Base-by-base conservation (phyloP, 2,797 vertebrate species). In the Diglossa cyanea region DNA sequence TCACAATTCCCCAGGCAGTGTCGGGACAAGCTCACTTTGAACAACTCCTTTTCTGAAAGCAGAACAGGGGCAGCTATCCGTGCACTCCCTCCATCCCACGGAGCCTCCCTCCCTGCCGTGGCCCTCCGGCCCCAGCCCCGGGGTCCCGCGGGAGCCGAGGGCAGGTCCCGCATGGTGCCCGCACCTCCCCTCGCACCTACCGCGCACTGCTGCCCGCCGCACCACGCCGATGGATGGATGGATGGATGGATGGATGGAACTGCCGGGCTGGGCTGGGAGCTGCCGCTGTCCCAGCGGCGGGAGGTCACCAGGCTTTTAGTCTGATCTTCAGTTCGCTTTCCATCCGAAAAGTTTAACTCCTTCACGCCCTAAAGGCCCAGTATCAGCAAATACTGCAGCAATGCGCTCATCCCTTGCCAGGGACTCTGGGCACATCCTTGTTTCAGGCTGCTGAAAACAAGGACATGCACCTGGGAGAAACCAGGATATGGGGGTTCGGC, bases 341-440 rank as follows among this genome's bases (percentile, higher is more conserved):
- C 95, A 93, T 61, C 71, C 60, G 54, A 79, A 61, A 84, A 84
- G 28, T 88, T 96, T 96, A 97, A 97, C 95, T 89, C 94, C 65
- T 95, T 93, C 86, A n/a, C 4, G 17, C n/a, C 93, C 95, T 78
- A 75, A 55, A 91, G 28, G 44, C 2, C 2, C 63, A 66, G 13
- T 17, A n/a, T 9, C 11, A 1, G 10, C 55, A 28, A 55, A 39
- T 28, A 10, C 63, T 13, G 51, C 1, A 2, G 51, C 0, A 0
- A 31, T 3, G 3, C 0, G 1, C 54, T 62, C 8, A 6, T 25
- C 66, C 35, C 71, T 75, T 2, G 21, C 39, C 2, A 9, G 70
- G 35, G 31, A 17, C 1, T 1, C 72, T 15, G 58, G n/a, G 48
- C 44, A 25, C 77, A 10, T 7, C 14, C 30, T 51, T 21, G 53